A percentile compares a stretch with the other conserved stretches of the same genome.
Evolutionary conservation across 2,888 invertebrate species (phyloP).

Genomic region (Lamellibrachia columna): DNA sequence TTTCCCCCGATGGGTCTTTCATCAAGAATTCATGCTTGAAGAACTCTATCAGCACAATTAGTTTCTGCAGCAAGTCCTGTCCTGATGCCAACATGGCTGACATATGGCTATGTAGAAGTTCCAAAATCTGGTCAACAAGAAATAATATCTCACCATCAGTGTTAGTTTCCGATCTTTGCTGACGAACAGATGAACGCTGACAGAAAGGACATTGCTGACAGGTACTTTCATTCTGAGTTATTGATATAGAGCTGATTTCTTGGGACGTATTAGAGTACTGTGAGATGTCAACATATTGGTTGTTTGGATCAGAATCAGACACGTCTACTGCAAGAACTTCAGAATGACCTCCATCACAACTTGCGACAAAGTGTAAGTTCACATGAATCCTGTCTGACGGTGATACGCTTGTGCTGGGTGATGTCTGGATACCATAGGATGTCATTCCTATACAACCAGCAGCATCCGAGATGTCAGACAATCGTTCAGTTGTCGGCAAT

Average conservation of each 20-base stretch:
- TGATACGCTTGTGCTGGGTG: background rate
- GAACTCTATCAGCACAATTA: constrained; percentile 18
- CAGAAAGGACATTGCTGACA: background rate
- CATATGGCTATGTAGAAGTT: background rate
- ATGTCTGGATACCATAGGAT: background rate
- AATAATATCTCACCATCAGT: background rate
- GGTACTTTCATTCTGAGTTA: background rate
- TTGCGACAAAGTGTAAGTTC: background rate
- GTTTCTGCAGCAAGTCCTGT: background rate
- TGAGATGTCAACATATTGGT: background rate
- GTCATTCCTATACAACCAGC: background rate
- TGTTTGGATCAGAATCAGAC: background rate
- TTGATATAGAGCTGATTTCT: background rate
- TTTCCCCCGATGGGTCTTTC: background rate
- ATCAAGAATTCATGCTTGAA: constrained; percentile 26
- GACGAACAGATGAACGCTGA: background rate
- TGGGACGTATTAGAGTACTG: background rate
- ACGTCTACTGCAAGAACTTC: background rate
- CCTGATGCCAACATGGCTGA: background rate
- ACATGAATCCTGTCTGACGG: background rate
- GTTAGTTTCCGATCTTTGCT: constrained; percentile 2
- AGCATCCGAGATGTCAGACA: background rate
- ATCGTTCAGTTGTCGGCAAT: background rate
- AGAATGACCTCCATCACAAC: background rate
- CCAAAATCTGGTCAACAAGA: background rate